Percentiles rank a stretch among this genome's conserved stretches.
phyloP scores from a whole-genome alignment of 2,888 invertebrate species.

The Rhopalosiphum nymphaeae region DNA sequence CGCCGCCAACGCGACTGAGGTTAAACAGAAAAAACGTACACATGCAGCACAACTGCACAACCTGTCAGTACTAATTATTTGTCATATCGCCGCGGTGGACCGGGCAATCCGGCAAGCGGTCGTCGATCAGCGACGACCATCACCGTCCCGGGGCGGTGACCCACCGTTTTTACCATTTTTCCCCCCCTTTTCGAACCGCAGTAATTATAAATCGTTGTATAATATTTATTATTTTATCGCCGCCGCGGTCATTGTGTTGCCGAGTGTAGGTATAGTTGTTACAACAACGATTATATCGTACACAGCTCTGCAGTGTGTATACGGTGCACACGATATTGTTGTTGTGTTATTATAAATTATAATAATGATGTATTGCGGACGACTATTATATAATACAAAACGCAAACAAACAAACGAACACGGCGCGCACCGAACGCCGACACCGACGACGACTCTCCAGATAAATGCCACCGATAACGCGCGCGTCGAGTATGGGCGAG shows the following conservation, averaged over 20 bases:
- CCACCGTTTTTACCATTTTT: background rate
- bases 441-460: background rate
- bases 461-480: conserved; percentile 12
- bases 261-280: background rate
- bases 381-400: background rate
- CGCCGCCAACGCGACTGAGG: background rate
- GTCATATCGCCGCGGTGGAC: background rate
- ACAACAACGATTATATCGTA: background rate
- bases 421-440: background rate
- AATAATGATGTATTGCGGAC: background rate
- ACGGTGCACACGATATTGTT: background rate
- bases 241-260: background rate
- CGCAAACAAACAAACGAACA: background rate
- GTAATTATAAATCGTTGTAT: background rate
- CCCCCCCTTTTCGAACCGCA: background rate
- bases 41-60: background rate
- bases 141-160: background rate
- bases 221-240: background rate
- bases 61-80: background rate
- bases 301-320: background rate
- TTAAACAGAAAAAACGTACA: background rate
- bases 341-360: conserved; percentile 11
- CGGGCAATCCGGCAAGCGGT: background rate
- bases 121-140: background rate
- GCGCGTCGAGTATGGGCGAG: background rate